Evolutionary conservation across 2,888 invertebrate genomes (phyloP), one percentile per base, ranked within the genome.

Genomic region (Platycheirus albimanus): DNA sequence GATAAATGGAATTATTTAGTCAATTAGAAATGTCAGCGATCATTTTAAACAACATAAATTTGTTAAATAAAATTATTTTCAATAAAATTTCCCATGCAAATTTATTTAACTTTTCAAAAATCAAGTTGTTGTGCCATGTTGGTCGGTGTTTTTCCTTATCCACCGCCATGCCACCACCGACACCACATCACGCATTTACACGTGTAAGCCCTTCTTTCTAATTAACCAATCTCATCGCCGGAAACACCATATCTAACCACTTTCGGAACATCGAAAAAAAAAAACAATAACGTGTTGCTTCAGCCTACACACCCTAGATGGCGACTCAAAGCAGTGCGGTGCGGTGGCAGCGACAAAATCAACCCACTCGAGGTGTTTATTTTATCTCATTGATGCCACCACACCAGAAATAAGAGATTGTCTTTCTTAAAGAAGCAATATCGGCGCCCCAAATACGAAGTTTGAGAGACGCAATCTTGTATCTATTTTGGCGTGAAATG

Each of bases 151-250:
- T 69, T 56, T 33, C 13, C 24, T 20, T 33, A 69, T 56, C 24
- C 15, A 15, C 30, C 54, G 30, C 43, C 45, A 30, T n/a, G n/a
- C n/a, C n/a, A n/a, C n/a, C n/a, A n/a, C n/a, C n/a, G n/a, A n/a
- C n/a, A n/a, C n/a, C n/a, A 43, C 43, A 61, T 19, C 19, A 15
- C 15, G 6, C 13, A 7, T n/a, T n/a, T n/a, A 58, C 41, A 33
- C 7, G 19, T 49, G 19, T 58, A 41, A 58, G 56, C 51, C 36
- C 38, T 67, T 61, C 15, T 58, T 36, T 41, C 7, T 24, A 61
- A 69, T 61, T 51, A 71, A 51, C 33, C 45, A 61, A 75, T 75
- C 58, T 58, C 41, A 30, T 38, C 58, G 41, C 52, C 61, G 76
- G 76, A 63, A 54, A 63, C 19, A 20, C 63, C 70, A 63, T 45